A percentile compares a stretch with the other conserved stretches of the same genome.
Conservation (phyloP, 2,113 vertebrate genomes). For the Scomber japonicus region DNA sequence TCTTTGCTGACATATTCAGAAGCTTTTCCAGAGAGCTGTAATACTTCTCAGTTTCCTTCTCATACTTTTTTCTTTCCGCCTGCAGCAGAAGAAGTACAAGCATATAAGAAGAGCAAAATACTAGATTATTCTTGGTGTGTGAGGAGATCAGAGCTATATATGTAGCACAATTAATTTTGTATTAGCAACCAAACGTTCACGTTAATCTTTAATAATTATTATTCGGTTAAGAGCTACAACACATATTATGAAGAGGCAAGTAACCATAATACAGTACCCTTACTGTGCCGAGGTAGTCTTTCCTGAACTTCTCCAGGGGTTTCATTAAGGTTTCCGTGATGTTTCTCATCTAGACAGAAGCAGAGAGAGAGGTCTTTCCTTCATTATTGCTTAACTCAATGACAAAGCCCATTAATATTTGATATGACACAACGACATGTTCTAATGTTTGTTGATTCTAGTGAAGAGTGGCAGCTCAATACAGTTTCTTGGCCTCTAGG, state of each 20-base stretch:
- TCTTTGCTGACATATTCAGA: slow-evolving; percentile 95
- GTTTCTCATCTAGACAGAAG: slow-evolving; percentile 90
- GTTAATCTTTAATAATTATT: background rate
- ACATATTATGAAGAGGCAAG: slow-evolving; percentile 13
- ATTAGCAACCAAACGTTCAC: background rate
- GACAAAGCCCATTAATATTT: slow-evolving; percentile 11
- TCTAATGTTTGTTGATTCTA: background rate
- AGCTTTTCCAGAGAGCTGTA: slow-evolving; percentile 97
- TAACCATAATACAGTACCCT: slow-evolving; percentile 86
- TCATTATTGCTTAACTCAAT: slow-evolving; percentile 7
- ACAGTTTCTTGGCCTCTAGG: background rate
- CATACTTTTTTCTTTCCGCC: slow-evolving; percentile 97
- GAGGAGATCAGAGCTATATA: background rate
- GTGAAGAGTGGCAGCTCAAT: background rate
- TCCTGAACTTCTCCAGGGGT: slow-evolving; percentile 97
- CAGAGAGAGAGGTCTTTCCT: slow-evolving; percentile 13
- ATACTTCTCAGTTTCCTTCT: slow-evolving; percentile 99
- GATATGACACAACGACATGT: slow-evolving; percentile 22
- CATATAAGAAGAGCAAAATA: slow-evolving; percentile 8
- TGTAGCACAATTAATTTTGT: background rate
- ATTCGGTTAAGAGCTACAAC: background rate
- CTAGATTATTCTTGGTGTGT: background rate
- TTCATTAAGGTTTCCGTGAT: slow-evolving; percentile 98
- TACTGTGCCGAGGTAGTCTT: slow-evolving; percentile 94
- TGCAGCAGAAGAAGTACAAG: slow-evolving; percentile 55